Conservation (phyloP, 1,140 invertebrate genomes). For the Lineus longissimus region DNA sequence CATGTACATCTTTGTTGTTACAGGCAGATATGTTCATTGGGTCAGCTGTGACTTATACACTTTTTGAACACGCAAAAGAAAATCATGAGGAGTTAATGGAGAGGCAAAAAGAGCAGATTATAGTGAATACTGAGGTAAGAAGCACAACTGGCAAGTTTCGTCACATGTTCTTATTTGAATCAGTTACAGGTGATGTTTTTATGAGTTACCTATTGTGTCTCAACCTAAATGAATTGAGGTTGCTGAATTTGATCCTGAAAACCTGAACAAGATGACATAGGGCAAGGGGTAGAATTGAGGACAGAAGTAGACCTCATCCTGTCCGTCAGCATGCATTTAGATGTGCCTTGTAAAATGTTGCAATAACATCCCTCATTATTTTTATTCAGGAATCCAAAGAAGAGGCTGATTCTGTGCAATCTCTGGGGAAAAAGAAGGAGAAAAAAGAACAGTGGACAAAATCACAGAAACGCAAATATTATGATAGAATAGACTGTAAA, state of each 20-base stretch:
- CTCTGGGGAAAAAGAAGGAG: constrained; percentile 46
- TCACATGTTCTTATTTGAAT: neutral
- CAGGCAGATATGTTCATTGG: constrained; percentile 72
- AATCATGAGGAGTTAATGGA: constrained; percentile 67
- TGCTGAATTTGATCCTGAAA: too few relatives aligned
- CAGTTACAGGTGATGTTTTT: neutral
- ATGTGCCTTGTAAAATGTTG: too few relatives aligned
- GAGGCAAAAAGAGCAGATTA: constrained; percentile 63
- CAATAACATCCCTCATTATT: too few relatives aligned
- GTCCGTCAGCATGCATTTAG: too few relatives aligned
- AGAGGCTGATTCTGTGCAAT: constrained; percentile 18
- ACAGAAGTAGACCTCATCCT: too few relatives aligned
- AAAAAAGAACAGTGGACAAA: constrained; percentile 70
- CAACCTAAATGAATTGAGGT: too few relatives aligned
- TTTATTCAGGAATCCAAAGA: constrained; percentile 14
- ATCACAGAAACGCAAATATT: constrained; percentile 83
- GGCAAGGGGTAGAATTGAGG: too few relatives aligned
- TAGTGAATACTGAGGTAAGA: constrained; percentile 21
- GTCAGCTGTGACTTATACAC: constrained; percentile 87
- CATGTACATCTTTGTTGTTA: too few relatives aligned
- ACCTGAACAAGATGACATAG: too few relatives aligned
- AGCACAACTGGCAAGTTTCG: neutral
- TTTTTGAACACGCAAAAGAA: constrained; percentile 90
- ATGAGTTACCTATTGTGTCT: too few relatives aligned
- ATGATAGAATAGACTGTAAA: constrained; percentile 60